Evolutionary conservation across 92 coral and sea anemone species (phyloP).

Genomic region (Phenganax marumi): DNA sequence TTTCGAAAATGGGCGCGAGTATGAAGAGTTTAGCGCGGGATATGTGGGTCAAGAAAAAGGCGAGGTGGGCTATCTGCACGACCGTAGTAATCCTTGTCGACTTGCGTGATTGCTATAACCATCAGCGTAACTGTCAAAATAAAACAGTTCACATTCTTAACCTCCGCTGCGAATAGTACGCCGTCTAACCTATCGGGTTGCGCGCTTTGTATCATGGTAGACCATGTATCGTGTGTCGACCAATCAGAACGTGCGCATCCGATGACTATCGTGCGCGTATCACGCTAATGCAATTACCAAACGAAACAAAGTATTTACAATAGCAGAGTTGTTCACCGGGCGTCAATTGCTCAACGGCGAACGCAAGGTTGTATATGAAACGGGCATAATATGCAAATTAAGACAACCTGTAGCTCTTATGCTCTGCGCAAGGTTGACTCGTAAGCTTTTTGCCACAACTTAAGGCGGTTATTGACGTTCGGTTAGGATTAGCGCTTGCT

Average conservation of each 20-base stretch:
- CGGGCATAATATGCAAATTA: neutral
- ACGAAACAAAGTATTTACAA: conserved; percentile 52
- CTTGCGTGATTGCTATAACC: conserved; percentile 37
- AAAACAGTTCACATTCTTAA: conserved; percentile 39
- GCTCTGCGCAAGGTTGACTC: neutral
- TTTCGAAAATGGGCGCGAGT: neutral
- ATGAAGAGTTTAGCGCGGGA: neutral
- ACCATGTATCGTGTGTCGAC: conserved; percentile 6
- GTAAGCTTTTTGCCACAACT: neutral
- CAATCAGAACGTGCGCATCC: conserved; percentile 19
- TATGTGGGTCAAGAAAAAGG: neutral
- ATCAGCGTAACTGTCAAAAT: conserved; percentile 43
- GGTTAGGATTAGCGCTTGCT: neutral
- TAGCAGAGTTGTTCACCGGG: conserved; percentile 45
- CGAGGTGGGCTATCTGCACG: conserved; percentile 30
- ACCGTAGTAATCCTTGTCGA: conserved; percentile 34
- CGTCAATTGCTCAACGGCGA: conserved; percentile 38
- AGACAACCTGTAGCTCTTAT: conserved; percentile 8
- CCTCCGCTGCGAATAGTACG: conserved; percentile 38
- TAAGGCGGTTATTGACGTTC: neutral
- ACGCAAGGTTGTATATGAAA: neutral
- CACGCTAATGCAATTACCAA: conserved; percentile 43
- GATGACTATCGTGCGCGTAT: conserved; percentile 7
- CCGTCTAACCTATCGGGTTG: conserved; percentile 35
- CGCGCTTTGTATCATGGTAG: neutral